Evolutionary conservation across 2,888 invertebrate genomes (phyloP).

Genomic region (Hydrotaea diabolus): DNA sequence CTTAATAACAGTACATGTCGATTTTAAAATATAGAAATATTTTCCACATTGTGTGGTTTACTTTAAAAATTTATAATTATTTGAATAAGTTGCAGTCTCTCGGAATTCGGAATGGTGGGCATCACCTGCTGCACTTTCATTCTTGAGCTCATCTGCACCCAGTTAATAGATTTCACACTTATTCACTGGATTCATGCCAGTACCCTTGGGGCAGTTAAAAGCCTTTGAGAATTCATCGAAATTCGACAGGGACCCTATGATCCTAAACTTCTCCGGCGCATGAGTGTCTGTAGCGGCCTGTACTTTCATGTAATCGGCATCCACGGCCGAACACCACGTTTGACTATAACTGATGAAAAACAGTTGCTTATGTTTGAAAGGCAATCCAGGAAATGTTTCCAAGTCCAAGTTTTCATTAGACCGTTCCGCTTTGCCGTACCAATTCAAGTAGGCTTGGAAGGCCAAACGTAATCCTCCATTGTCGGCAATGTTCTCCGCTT

Average conservation of each 20-base stretch:
- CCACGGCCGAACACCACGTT: constrained; percentile 75
- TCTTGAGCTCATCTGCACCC: no score
- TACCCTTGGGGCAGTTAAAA: constrained; percentile 74
- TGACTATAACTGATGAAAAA: constrained; percentile 79
- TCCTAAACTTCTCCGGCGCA: constrained; percentile 74
- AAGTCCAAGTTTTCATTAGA: constrained; percentile 56
- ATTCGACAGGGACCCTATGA: constrained; percentile 76
- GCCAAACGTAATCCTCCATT: constrained; percentile 78
- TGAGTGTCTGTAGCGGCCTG: constrained; percentile 50
- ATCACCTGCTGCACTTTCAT: no score
- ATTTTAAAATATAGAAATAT: no score
- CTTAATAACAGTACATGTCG: no score
- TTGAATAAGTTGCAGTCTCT: no score
- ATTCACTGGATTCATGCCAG: constrained; percentile 77
- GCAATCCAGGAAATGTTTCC: constrained; percentile 73
- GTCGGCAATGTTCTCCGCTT: constrained; percentile 78
- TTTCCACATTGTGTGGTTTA: no score
- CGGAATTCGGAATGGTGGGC: no score
- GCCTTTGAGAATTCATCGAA: constrained; percentile 78
- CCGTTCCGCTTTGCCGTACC: constrained; percentile 70
- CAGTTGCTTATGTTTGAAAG: constrained; percentile 72
- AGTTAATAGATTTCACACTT: constrained; percentile 77
- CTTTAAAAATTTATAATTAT: no score
- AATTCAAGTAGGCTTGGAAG: constrained; percentile 75
- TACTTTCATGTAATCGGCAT: constrained; percentile 35